Conservation (phyloP, 2,888 invertebrate species). For the Spodoptera picta region DNA sequence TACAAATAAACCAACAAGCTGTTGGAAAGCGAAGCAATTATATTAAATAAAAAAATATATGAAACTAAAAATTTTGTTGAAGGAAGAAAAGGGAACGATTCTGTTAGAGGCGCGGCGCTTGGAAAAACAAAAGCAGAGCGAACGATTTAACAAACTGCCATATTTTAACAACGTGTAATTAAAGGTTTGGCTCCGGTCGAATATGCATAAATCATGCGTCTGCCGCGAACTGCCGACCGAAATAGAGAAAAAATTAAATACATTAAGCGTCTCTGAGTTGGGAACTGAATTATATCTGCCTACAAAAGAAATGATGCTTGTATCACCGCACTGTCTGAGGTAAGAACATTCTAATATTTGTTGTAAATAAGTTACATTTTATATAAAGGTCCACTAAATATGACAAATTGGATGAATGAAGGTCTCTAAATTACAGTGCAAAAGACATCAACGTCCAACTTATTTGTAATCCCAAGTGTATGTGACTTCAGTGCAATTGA, state of each 20-base stretch:
- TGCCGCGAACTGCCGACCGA: slow-evolving; percentile 87
- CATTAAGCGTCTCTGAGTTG: slow-evolving; percentile 81
- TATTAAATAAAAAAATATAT: slow-evolving; percentile 61
- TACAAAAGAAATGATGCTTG: slow-evolving; percentile 47
- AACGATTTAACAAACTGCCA: slow-evolving; percentile 89
- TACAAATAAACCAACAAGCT: slow-evolving; percentile 46
- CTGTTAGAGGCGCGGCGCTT: slow-evolving; percentile 79
- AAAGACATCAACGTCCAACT: slow-evolving; percentile 45
- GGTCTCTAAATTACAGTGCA: slow-evolving; percentile 5
- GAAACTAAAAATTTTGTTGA: slow-evolving; percentile 63
- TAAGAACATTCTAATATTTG: neutral
- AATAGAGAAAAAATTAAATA: slow-evolving; percentile 88
- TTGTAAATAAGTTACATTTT: neutral
- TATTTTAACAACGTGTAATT: slow-evolving; percentile 89
- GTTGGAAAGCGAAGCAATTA: slow-evolving; percentile 52
- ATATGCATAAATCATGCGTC: slow-evolving; percentile 88
- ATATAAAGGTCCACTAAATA: too few relatives aligned
- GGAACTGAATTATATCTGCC: slow-evolving; percentile 52
- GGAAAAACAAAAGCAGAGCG: slow-evolving; percentile 85
- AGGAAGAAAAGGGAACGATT: slow-evolving; percentile 75
- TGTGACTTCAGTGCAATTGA: neutral
- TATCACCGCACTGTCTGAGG: slow-evolving; percentile 17
- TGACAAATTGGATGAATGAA: neutral
- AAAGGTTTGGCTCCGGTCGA: slow-evolving; percentile 87
- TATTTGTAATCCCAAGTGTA: too few relatives aligned